Conservation (phyloP, 2,888 invertebrate species). For the Lithophane ornitopus region DNA sequence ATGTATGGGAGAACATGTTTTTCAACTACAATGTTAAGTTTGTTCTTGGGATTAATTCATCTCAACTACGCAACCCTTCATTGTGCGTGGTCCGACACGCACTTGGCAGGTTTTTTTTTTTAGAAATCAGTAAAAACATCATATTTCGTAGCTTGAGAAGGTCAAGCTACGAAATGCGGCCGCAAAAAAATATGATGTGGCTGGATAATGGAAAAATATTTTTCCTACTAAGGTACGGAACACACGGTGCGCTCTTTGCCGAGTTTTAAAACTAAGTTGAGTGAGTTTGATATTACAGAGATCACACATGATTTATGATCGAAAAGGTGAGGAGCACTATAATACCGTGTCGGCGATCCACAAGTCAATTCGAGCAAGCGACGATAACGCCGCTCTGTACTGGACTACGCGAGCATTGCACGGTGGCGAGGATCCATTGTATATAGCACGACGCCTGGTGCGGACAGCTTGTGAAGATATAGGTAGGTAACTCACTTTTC, state of each 20-base stretch:
- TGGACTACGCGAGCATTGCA: conserved; percentile 95
- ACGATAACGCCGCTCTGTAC: conserved; percentile 95
- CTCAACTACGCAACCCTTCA: too few species aligned
- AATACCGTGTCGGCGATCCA: conserved; percentile 95
- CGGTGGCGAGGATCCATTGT: conserved; percentile 95
- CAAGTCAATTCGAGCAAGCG: conserved; percentile 95
- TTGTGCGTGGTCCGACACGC: too few species aligned
- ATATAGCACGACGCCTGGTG: conserved; percentile 94
- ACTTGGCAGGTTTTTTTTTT: background rate
- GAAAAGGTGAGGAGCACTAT: conserved; percentile 95
- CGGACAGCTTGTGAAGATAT: conserved; percentile 95
- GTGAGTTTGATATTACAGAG: conserved; percentile 83
- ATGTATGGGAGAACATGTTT: too few species aligned
- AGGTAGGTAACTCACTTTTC: conserved; percentile 90
- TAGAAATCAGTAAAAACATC: background rate
- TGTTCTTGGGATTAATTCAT: too few species aligned
- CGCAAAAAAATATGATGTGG: background rate
- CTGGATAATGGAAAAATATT: background rate
- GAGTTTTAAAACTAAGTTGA: background rate
- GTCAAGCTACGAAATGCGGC: background rate
- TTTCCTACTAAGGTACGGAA: background rate
- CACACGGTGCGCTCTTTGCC: background rate
- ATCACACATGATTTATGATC: conserved; percentile 94
- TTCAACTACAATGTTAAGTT: too few species aligned
- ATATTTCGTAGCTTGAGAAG: too few species aligned